Evolutionary conservation across 2,888 invertebrate species (phyloP), one percentile per base, ranked within the genome.

Genomic region (Poecilobothrus nobilitatus): DNA sequence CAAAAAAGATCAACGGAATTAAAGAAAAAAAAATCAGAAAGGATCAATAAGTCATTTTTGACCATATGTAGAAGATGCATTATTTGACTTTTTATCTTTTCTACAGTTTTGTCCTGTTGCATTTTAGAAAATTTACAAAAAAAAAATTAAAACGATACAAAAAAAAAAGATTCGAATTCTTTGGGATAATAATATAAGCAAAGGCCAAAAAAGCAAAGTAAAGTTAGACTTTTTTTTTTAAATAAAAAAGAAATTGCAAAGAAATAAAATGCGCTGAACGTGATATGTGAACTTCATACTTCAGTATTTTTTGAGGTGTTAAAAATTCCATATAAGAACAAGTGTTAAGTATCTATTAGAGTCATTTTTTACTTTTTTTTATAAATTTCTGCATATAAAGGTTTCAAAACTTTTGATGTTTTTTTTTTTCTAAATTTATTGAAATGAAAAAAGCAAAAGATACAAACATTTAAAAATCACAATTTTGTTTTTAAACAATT

Each of bases 31-130:
- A 53, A 53, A 53, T 53, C 18, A 15, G 6, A 53, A 53, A 53
- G 53, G 53, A 53, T 53, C 53, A 53, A 53, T 53, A 53, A 53
- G 53, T 53, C 53, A 53, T n/a, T 53, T 53, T 53, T 53, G 53
- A 53, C 53, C 53, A 53, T 53, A 53, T 53, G 53, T 53, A 53
- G 53, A 53, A 53, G n/a, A 18, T 6, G 53, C 2, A 53, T 53
- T 53, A 2, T 53, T 53, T 53, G n/a, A 53, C 15, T 53, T 53
- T 53, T 53, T n/a, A 27, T 27, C 27, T 2, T 2, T 2, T 27
- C 5, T 27, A 27, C 3, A 27, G 27, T n/a, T 12, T 53, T 53
- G 15, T 53, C 53, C 53, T 53, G 9, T 53, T 53, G 18, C 15
- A 18, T 53, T 53, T 53, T 53, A 18, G 53, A 18, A 53, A 53